Evolutionary conservation across 2,113 vertebrate genomes (phyloP).

Genomic region (Epinephelus moara): DNA sequence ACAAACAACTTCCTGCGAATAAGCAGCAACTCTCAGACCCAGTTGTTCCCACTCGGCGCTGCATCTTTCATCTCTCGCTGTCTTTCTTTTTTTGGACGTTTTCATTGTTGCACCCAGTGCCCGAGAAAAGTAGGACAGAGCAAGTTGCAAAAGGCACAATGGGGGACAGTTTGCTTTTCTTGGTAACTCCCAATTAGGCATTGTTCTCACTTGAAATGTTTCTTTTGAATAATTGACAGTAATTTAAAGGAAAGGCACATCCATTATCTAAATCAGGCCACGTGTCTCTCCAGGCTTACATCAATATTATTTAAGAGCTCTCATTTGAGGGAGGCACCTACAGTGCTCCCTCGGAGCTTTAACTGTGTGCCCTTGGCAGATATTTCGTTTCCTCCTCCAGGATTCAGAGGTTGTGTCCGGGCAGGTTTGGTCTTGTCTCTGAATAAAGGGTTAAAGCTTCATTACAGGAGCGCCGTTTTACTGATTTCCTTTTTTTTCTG

Average conservation of each 20-base stretch:
- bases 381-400: neutral
- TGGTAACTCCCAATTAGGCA: slow-evolving; percentile 62
- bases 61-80: no score
- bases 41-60: no score
- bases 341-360: neutral
- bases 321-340: slow-evolving; percentile 2
- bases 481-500: slow-evolving; percentile 19
- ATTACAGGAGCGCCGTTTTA: neutral
- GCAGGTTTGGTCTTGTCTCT: slow-evolving; percentile 44
- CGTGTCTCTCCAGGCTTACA: slow-evolving; percentile 52
- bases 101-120: slow-evolving; percentile 32
- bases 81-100: neutral
- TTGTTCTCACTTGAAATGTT: slow-evolving; percentile 66
- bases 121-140: slow-evolving; percentile 65
- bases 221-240: slow-evolving; percentile 56
- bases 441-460: slow-evolving; percentile 50
- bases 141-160: slow-evolving; percentile 43
- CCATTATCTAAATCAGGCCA: slow-evolving; percentile 61
- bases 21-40: neutral
- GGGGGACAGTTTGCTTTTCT: slow-evolving; percentile 68
- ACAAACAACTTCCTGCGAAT: neutral
- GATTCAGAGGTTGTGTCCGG: neutral
- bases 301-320: slow-evolving; percentile 46
- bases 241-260: slow-evolving; percentile 44
- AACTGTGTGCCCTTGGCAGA: neutral